These are phyloP conservation scores for Tylochromis polylepis DNA, from an alignment of 2,113 vertebrate species.

Conservation along the genomic window DNA sequence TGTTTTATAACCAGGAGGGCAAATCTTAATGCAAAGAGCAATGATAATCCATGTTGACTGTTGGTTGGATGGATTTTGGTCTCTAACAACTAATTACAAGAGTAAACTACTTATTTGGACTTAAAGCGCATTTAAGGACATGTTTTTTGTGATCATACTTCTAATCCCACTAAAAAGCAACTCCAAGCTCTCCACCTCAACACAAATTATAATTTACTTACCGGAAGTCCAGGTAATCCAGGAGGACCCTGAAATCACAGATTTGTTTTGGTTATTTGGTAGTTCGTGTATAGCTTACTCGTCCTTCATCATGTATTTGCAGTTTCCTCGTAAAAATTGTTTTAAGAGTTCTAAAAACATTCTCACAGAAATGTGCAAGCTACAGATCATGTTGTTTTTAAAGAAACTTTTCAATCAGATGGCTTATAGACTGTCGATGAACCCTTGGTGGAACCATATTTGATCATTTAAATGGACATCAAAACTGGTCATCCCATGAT, in stretches of 20 bases:
- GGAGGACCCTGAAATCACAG: slow-evolving; percentile 66
- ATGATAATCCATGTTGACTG: not conserved
- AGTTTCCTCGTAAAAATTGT: not conserved
- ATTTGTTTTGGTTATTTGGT: not conserved
- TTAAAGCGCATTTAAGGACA: not conserved
- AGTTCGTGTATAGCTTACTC: not conserved
- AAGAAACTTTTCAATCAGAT: not conserved
- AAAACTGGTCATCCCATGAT: not conserved
- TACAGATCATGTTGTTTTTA: not conserved
- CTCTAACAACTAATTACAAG: not conserved
- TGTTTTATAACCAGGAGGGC: not conserved
- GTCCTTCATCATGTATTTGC: not conserved
- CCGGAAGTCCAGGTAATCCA: slow-evolving; percentile 71
- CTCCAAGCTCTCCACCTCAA: not conserved
- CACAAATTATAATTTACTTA: slow-evolving; percentile 35
- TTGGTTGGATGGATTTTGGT: not conserved
- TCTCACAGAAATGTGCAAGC: not conserved
- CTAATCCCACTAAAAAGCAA: no score
- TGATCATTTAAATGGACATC: not conserved
- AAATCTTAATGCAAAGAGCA: not conserved
- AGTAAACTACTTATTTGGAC: not conserved
- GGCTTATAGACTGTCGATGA: fast-evolving
- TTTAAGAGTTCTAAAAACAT: not conserved
- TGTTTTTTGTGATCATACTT: not conserved
- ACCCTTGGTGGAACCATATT: not conserved